phyloP scores from a whole-genome alignment of 1,140 invertebrate genomes.

The Mizuhopecten yessoensis region DNA sequence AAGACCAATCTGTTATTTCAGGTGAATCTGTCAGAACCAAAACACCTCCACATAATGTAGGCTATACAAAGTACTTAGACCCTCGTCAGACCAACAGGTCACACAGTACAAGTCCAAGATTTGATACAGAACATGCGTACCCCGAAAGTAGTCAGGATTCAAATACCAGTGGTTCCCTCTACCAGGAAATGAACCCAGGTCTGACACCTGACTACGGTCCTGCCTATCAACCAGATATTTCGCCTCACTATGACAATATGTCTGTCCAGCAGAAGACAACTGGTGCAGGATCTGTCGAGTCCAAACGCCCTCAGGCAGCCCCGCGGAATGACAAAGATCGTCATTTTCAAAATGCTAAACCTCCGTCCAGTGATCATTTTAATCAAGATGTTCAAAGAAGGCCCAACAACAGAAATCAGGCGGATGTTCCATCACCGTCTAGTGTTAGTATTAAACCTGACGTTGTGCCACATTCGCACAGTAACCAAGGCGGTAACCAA shows the following conservation, averaged over 20 bases:
- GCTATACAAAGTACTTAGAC: neutral
- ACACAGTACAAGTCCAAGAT: neutral
- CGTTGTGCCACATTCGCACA: neutral
- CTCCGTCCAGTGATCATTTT: neutral
- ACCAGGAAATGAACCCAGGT: slow-evolving; percentile 10
- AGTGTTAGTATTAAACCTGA: neutral
- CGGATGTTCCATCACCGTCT: neutral
- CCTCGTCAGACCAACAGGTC: neutral
- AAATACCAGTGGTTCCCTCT: slow-evolving; percentile 23
- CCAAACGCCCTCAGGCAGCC: neutral
- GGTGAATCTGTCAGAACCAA: neutral
- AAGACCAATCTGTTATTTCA: neutral
- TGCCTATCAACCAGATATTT: neutral
- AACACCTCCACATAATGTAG: neutral
- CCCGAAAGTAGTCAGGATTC: neutral
- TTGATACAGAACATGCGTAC: neutral
- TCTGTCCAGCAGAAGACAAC: neutral
- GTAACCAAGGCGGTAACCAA: too few relatives aligned
- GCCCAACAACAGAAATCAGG: neutral
- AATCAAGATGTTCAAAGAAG: neutral
- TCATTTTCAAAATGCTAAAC: neutral
- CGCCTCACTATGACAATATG: neutral
- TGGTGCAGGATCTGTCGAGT: neutral
- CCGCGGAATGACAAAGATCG: neutral
- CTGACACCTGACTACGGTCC: neutral